Base-by-base conservation (phyloP, 2,888 invertebrate genomes). In the Congeria kusceri region DNA sequence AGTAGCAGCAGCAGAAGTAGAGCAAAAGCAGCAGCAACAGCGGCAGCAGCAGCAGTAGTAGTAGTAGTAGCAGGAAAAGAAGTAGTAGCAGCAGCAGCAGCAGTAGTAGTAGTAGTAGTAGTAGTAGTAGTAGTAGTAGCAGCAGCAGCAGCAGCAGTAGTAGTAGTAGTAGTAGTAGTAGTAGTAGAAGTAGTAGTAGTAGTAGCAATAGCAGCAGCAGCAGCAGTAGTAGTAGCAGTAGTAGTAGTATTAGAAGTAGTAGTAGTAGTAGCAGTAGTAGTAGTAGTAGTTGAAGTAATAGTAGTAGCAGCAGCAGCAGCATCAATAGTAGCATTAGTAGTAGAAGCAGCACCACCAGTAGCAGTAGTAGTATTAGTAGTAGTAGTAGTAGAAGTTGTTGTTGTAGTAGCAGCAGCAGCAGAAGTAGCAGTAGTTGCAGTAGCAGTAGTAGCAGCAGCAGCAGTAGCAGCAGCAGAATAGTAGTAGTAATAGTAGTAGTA, bases 291-390 rank as follows among this genome's bases (percentile, higher is more conserved):
- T 7, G 4, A 7, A 53, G 27, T 58, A 66, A 11, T 66, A 66
- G 56, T 53, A 56, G 66, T 66, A 66, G 66, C 57, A 66, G 66
- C 57, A 74, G 81, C 64, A 81, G 79, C 62, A 81, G 81, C 81
- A 73, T 80, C 69, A 68, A 74, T 80, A 65, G 68, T 18, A 32
- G 59, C 25, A 68, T 59, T 62, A 68, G 68, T 27, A 68, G 68
- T 32, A 59, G 68, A 63, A 68, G 59, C 27, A 68, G 68, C 62
- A 81, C 74, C 75, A 81, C 74, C 75, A 81, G 79, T 81, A 81
- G 81, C 75, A 75, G 81, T 65, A 81, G 79, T 75, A 81, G 81
- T 70, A 81, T 74, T 80, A 75, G 77, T 74, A 80, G 80, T 67
- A 80, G 75, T 73, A 80, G 79, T 68, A 80, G 79, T 73, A 69